Evolutionary conservation across 2,888 invertebrate genomes (phyloP), one percentile per base, ranked within the genome.

Genomic region (Strigamia maritima): DNA sequence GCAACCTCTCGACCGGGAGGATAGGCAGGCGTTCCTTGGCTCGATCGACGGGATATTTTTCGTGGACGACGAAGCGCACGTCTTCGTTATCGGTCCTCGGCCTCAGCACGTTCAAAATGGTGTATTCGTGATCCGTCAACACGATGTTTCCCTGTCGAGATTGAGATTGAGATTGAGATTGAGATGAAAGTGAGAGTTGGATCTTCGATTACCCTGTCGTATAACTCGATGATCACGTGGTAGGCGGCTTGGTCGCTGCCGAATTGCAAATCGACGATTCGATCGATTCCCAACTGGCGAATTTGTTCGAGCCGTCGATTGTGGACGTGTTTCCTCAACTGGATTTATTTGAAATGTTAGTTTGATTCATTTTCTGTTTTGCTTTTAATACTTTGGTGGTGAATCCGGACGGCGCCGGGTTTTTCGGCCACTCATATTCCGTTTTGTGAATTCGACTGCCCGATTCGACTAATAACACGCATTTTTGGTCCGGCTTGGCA

Each of bases 351-450:
- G 54, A 26, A 16, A 44, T 31, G 38, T 77, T 22, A 49, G 19
- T 4, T 31, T 31, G 31, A 4, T 31, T 31, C 14, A 19, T 77
- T 65, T 76, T 76, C 22, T n/a, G 31, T n/a, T 16, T 31, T 22
- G 19, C 31, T 76, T n/a, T n/a, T n/a, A n/a, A n/a, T 85, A 93
- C 93, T 89, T 99, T 99, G 98, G 99, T 99, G 81, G 95, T 94
- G 85, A 98, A 98, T 0, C 97, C 95, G 0, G 96, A 97, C 0
- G 95, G 98, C 7, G 93, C 94, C 60, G 92, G 90, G 89, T 96
- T 97, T 87, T 99, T 99, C 0, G 98, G 98, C 98, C 99, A 99
- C 85, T 98, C 98, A 87, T 95, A 99, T 54, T 90, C 92, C 14
- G 99, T 99, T 6, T 92, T 92, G 85, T 99, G 99, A 80, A 99